A percentile compares a stretch with the other conserved stretches of the same genome.
Conservation (phyloP, 2,113 vertebrate genomes). For the Struthidea cinerea region DNA sequence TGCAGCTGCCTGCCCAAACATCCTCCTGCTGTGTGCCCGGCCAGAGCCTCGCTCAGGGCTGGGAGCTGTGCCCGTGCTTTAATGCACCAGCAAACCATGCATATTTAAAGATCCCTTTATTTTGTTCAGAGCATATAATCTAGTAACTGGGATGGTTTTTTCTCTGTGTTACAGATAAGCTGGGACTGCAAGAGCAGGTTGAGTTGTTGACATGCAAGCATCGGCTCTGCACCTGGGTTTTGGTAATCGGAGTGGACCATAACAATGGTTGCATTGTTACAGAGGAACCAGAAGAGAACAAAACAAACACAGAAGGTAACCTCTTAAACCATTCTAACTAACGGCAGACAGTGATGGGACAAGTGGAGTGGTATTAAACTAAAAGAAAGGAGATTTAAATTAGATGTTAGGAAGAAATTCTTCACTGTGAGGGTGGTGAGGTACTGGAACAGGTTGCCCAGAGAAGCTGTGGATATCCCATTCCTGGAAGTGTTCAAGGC, state of each 20-base stretch:
- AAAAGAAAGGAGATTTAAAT: not conserved
- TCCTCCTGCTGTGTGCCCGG: accelerated
- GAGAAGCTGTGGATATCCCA: not conserved
- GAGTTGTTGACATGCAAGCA: not conserved
- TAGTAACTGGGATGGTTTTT: not conserved
- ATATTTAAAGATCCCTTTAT: not conserved
- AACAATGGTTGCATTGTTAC: not conserved
- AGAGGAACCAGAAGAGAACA: not conserved
- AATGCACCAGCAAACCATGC: not conserved
- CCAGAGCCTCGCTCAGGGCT: not conserved
- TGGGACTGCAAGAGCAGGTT: not conserved
- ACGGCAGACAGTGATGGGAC: not conserved
- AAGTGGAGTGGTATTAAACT: not conserved
- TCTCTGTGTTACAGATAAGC: not conserved
- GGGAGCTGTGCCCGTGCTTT: not conserved
- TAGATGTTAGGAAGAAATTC: not conserved
- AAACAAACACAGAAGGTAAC: not conserved
- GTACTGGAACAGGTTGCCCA: not conserved
- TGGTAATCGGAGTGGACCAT: accelerated
- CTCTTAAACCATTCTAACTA: not conserved
- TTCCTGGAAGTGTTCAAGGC: not conserved
- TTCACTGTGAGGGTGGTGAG: not conserved
- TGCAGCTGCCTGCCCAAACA: not conserved
- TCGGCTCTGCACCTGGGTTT: not conserved
- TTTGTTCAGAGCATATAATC: not conserved